Evolutionary conservation across 2,113 vertebrate genomes (phyloP), one percentile per base, ranked within the genome.

Genomic region (Calidris pygmaea): DNA sequence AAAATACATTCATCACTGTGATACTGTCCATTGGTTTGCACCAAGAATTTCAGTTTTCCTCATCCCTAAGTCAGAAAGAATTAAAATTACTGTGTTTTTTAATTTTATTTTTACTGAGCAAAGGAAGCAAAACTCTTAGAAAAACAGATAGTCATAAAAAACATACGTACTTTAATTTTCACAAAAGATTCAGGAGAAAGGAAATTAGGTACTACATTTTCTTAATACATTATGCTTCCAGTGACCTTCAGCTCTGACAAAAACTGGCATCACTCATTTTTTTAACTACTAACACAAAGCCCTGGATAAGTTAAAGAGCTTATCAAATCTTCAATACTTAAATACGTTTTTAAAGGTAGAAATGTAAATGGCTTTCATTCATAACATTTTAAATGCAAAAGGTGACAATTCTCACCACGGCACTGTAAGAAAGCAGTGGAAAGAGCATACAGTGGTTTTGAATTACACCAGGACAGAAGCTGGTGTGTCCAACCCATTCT

Each of bases 241-340:
- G 78, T 70, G 78, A 80, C 92, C 85, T 93, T 93, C 63, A 73
- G 29, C 55, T 91, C 75, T 91, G 53, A 72, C 0, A 2, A 82
- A 93, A 95, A 91, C 35, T 66, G 59, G 50, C 71, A 93, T 53
- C 48, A 41, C 20, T 87, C 47, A 26, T 87, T 89, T 93, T 88
- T 85, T 87, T 67, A 87, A 91, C 96, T 91, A 85, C 73, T 78
- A 65, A 53, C 77, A 93, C 52, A 85, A 91, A 93, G 84, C 77
- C 72, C 66, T 66, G 74, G 65, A 53, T 94, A 80, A 90, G 48
- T 79, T 53, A 58, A 75, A 92, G 27, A 75, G 47, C 45, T 90
- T 85, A 85, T 58, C 74, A 88, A 67, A 59, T 71, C 73, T 58
- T 87, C 73, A 70, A 23, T 56, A 91, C 60, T 88, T 94, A 93